Evolutionary conservation across 2,113 vertebrate species (phyloP).

Genomic region (Penelope pileata): DNA sequence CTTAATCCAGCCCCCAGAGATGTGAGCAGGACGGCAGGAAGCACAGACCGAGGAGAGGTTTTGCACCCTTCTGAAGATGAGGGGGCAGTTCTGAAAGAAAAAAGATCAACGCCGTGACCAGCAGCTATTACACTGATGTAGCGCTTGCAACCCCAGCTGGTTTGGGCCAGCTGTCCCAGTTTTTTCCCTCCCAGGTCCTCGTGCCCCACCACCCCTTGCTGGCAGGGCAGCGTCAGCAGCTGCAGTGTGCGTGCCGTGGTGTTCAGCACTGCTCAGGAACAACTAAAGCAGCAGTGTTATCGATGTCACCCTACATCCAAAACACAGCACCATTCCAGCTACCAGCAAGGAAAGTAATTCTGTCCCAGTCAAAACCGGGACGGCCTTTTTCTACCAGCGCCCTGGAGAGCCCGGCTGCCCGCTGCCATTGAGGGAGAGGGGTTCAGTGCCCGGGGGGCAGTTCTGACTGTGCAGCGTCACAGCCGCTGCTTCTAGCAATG

Average conservation of each 20-base stretch:
- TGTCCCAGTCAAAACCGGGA: no score
- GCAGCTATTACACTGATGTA: not conserved
- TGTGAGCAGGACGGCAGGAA: not conserved
- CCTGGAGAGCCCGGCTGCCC: not conserved
- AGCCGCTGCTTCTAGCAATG: not conserved
- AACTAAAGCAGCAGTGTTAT: no score
- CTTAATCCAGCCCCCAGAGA: not conserved
- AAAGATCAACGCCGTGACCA: not conserved
- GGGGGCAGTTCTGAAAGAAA: not conserved
- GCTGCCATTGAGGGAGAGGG: not conserved
- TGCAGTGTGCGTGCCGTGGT: no score
- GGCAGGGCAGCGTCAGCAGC: no score
- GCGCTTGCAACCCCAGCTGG: not conserved
- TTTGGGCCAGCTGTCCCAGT: no score
- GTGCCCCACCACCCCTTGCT: no score
- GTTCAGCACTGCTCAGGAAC: no score
- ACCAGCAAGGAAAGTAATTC: no score
- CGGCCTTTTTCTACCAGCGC: not conserved
- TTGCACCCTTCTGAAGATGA: not conserved
- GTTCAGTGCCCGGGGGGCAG: not conserved
- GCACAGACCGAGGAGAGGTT: not conserved
- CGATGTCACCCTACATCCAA: no score
- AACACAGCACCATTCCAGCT: no score
- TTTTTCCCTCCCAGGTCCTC: no score
- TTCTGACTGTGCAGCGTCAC: not conserved